Percentiles rank a stretch among this genome's conserved stretches.
Evolutionary conservation across 2,113 vertebrate genomes (phyloP).

Genomic region (Tenebrosternarchus preto): DNA sequence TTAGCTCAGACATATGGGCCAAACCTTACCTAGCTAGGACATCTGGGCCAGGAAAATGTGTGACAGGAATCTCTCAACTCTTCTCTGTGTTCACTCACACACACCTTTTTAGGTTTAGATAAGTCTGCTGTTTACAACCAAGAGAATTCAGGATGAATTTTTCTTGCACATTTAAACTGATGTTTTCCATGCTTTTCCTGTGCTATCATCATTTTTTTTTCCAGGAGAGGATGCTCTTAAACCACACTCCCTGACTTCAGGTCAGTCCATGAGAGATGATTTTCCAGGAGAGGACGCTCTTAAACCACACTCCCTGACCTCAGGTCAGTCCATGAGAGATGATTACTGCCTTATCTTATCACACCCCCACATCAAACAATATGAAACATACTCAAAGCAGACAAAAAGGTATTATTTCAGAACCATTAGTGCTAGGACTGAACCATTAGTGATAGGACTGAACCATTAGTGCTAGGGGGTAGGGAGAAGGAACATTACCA

Average conservation of each 20-base stretch:
- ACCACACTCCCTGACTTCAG: background rate
- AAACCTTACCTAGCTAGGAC: background rate
- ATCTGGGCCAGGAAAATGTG: background rate
- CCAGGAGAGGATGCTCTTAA: background rate
- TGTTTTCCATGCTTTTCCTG: background rate
- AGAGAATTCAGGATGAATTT: background rate
- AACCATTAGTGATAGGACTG: too few species aligned
- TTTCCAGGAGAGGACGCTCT: background rate
- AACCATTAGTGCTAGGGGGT: background rate
- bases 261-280: background rate
- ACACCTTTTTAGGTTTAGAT: background rate
- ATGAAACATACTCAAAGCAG: conserved; percentile 19
- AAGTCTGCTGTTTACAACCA: background rate
- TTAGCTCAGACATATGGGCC: too few species aligned
- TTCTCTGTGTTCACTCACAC: background rate
- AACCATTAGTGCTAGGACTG: background rate
- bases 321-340: background rate
- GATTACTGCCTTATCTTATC: conserved; percentile 21
- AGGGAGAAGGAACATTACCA: conserved; percentile 15
- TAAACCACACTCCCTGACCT: background rate
- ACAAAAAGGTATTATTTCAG: conserved; percentile 31
- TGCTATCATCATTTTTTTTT: background rate
- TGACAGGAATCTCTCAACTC: background rate
- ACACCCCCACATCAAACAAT: conserved; percentile 31
- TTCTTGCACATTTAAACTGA: background rate